Percentiles rank a stretch among this genome's conserved stretches.
These are phyloP conservation scores for Zootermopsis nevadensis DNA, from an alignment of 2,888 invertebrate species.

Conservation along the genomic window DNA sequence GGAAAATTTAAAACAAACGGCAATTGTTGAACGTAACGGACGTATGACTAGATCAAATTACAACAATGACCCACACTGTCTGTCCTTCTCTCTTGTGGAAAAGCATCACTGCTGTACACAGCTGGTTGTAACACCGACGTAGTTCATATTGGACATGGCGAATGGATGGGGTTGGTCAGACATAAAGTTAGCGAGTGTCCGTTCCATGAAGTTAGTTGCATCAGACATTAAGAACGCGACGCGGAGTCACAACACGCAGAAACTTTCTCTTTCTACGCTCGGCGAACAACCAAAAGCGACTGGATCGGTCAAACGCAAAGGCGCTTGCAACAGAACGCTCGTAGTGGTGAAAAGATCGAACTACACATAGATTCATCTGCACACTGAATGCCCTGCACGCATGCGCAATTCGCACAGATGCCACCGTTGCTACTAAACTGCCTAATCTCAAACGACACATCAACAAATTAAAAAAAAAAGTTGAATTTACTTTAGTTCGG, in stretches of 20 bases:
- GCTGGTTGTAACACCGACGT: background rate
- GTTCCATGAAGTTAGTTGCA: background rate
- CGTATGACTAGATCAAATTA: background rate
- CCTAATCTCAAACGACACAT: too few relatives aligned
- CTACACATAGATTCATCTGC: slow-evolving; percentile 30
- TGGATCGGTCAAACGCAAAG: background rate
- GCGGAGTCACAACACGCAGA: background rate
- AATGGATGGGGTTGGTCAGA: background rate
- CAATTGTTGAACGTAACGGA: background rate
- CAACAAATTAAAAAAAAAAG: too few relatives aligned
- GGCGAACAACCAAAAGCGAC: slow-evolving; percentile 29
- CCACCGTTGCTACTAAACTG: too few relatives aligned
- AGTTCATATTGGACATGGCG: background rate
- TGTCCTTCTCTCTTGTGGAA: background rate
- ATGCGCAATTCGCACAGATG: background rate
- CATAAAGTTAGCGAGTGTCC: background rate
- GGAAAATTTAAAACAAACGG: background rate
- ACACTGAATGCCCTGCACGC: background rate
- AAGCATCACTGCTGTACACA: background rate
- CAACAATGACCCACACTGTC: background rate
- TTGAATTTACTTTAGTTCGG: too few relatives aligned
- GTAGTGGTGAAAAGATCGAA: slow-evolving; percentile 26
- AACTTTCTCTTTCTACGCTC: background rate
- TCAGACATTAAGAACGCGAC: background rate
- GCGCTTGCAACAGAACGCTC: slow-evolving; percentile 11